Evolutionary conservation across 2,113 vertebrate species (phyloP), one percentile per base, ranked within the genome.

Genomic region (Connochaetes taurinus): DNA sequence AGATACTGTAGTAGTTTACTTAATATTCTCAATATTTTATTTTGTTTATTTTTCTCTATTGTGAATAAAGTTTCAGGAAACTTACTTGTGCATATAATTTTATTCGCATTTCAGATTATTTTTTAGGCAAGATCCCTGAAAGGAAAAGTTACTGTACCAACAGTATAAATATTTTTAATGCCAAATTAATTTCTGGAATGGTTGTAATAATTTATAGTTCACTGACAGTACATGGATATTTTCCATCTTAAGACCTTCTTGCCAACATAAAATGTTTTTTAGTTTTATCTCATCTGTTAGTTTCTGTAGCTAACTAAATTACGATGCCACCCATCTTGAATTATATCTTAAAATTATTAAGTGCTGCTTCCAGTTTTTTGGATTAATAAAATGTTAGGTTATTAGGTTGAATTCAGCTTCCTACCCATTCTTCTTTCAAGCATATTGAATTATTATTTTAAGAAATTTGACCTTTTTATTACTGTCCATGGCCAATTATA

Each of bases 271-370:
- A 93, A 40, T 86, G 31, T 57, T 91, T 92, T 82, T 29, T 50
- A 45, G 47, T 71, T 82, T 58, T 57, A 17, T 90, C 62, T 74
- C 67, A 31, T 53, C 81, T 55, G 53, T 85, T 93, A 81, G n/a
- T 88, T n/a, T 96, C 74, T 83, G 40, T 90, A 67, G 71, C 36
- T 96, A 92, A 90, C 67, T 47, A 53, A 95, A 91, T 96, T 96
- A 95, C 64, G 27, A 90, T 87, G 25, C 21, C 29, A 40, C 25
- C 31, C 13, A 91, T 11, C 64, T 93, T 67, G 57, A 93, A 47
- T 85, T 15, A 27, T 57, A 50, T 33, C 11, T 85, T 67, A 47
- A 95, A 95, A 90, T 71, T 95, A 62, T 36, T 89, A 95, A 91
- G 33, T 96, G 52, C 55, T 87, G 50, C 52, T 87, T 83, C 5